phyloP scores from a whole-genome alignment of 2,888 invertebrate species.

The Portevinia maculata region DNA sequence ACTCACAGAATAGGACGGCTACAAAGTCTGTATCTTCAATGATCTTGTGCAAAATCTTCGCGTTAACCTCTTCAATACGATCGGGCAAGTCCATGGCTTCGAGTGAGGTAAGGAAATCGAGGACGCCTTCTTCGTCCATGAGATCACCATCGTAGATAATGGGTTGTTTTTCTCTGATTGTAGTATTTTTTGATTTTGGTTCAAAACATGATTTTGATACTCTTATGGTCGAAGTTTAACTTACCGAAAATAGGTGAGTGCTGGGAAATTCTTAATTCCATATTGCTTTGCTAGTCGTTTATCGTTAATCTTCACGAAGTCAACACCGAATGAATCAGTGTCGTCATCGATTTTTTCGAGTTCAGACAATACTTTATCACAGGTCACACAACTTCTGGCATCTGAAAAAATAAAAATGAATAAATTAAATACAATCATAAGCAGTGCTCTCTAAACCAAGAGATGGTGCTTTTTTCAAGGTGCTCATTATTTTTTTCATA shows the following conservation, averaged over 20 bases:
- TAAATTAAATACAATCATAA: neutral
- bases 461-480: no score
- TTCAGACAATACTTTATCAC: conserved; percentile 95
- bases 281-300: conserved; percentile 97
- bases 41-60: conserved; percentile 94
- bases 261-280: conserved; percentile 97
- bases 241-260: conserved; percentile 94
- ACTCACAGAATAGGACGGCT: conserved; percentile 97
- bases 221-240: conserved; percentile 15
- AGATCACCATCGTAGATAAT: conserved; percentile 98
- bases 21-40: conserved; percentile 96
- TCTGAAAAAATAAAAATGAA: conserved; percentile 84
- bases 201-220: neutral
- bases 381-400: conserved; percentile 95
- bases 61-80: conserved; percentile 97
- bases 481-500: no score
- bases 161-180: conserved; percentile 93
- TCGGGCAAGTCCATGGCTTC: conserved; percentile 98
- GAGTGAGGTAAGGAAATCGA: conserved; percentile 96
- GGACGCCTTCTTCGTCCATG: conserved; percentile 96
- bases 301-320: conserved; percentile 98
- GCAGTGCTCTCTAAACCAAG: no score
- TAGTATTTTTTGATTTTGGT: conserved; percentile 11
- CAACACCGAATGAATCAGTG: conserved; percentile 96
- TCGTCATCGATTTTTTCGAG: conserved; percentile 97